phyloP scores from a whole-genome alignment of 2,888 invertebrate genomes.

The Megaustenia siamemsis region DNA sequence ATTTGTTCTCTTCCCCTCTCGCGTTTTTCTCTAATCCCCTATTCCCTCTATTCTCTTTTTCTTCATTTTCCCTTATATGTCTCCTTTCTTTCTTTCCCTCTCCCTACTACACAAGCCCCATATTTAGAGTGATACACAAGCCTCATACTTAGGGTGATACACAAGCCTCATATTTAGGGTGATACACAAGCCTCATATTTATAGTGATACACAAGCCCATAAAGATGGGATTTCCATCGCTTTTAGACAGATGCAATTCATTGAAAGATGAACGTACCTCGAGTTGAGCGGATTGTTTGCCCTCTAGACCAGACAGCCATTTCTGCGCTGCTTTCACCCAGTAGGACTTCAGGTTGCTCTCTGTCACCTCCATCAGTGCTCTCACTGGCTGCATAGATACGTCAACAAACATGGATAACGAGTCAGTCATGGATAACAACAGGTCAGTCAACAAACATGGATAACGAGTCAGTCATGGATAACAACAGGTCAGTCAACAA shows the following conservation, averaged over 20 bases:
- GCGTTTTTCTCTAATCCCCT: no score
- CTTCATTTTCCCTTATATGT: no score
- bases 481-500: no score
- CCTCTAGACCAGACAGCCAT: conserved; percentile 57
- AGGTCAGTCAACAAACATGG: no score
- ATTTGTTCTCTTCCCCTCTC: no score
- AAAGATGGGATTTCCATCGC: not conserved
- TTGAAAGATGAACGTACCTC: conserved; percentile 40
- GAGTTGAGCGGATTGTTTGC: conserved; percentile 48
- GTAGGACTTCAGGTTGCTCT: conserved; percentile 46
- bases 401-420: no score
- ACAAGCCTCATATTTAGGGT: not conserved
- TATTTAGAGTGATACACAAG: not conserved
- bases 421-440: no score
- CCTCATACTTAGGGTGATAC: not conserved
- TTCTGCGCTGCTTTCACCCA: conserved; percentile 56
- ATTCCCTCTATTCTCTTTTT: no score
- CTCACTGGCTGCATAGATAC: conserved; percentile 49
- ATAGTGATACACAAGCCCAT: not conserved
- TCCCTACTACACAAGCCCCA: no score
- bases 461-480: no score
- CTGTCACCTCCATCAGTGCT: conserved; percentile 44
- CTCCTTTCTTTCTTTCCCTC: no score
- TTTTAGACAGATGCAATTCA: no score
- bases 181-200: not conserved